These are phyloP conservation scores for Drosophila lacicola DNA, from an alignment of 2,888 invertebrate species.

Conservation along the genomic window DNA sequence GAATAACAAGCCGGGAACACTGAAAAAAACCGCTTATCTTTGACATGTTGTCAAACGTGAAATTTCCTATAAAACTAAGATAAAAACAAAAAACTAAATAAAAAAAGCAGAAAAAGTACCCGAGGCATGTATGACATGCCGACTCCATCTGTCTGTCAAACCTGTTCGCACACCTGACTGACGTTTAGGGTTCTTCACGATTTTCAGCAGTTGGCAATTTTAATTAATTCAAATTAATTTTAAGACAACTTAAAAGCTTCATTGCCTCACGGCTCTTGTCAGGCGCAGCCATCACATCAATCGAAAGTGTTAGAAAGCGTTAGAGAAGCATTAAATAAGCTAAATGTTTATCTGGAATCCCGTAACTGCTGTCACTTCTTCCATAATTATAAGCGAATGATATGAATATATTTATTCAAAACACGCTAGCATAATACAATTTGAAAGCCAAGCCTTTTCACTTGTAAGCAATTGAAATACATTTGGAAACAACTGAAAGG, in stretches of 20 bases:
- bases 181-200: slow-evolving; percentile 17
- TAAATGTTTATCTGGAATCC: slow-evolving; percentile 5
- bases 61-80: neutral
- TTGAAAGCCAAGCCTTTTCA: neutral
- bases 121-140: neutral
- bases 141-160: slow-evolving; percentile 24
- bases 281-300: slow-evolving; percentile 14
- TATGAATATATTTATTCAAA: neutral
- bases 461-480: no score
- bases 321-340: slow-evolving; percentile 2
- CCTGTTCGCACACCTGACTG: slow-evolving; percentile 23
- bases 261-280: neutral
- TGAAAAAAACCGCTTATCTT: neutral
- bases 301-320: slow-evolving; percentile 29
- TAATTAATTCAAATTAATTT: slow-evolving; percentile 39
- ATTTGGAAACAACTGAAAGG: no score
- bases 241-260: slow-evolving; percentile 23
- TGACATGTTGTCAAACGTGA: no score
- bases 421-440: neutral
- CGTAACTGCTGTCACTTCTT: neutral
- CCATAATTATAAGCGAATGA: neutral
- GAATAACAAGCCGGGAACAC: neutral
- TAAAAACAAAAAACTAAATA: no score
- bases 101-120: neutral
- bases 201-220: slow-evolving; percentile 13